These are phyloP conservation scores for Rhinophrynus dorsalis DNA, from an alignment of 2,797 vertebrate species.

Conservation along the genomic window DNA sequence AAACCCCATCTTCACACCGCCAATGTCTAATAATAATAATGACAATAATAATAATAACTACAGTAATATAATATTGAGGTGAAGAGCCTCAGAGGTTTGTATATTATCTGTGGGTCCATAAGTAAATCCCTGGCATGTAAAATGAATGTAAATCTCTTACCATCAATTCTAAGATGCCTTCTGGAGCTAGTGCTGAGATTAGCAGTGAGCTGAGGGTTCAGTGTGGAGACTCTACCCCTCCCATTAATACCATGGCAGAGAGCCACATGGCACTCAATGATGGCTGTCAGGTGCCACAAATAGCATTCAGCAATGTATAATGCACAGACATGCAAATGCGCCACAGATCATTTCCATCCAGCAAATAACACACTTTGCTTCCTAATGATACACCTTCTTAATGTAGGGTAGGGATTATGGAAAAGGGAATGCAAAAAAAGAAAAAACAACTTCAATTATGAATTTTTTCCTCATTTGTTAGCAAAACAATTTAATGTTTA, in stretches of 20 bases:
- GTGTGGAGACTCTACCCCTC: neutral
- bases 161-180: conserved; percentile 1
- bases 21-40: too few relatives aligned
- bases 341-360: neutral
- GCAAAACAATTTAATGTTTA: too few relatives aligned
- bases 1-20: neutral
- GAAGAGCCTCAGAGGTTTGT: neutral
- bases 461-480: too few relatives aligned
- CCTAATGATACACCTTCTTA: too few relatives aligned
- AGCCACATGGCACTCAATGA: conserved; percentile 18
- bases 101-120: neutral
- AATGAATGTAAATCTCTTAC: conserved; percentile 21
- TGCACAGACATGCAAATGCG: conserved; percentile 22
- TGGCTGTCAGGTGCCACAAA: conserved; percentile 13
- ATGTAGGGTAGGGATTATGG: too few relatives aligned
- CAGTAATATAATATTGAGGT: conserved; percentile 10
- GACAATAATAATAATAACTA: neutral
- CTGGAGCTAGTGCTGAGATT: conserved; percentile 23
- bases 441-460: too few relatives aligned
- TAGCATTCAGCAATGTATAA: neutral
- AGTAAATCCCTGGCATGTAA: conserved; percentile 1
- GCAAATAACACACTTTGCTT: too few relatives aligned
- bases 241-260: conserved; percentile 7
- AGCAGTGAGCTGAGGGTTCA: conserved; percentile 9
- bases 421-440: too few relatives aligned